phyloP scores from a whole-genome alignment of 2,113 vertebrate genomes.

The Setophaga coronata region DNA sequence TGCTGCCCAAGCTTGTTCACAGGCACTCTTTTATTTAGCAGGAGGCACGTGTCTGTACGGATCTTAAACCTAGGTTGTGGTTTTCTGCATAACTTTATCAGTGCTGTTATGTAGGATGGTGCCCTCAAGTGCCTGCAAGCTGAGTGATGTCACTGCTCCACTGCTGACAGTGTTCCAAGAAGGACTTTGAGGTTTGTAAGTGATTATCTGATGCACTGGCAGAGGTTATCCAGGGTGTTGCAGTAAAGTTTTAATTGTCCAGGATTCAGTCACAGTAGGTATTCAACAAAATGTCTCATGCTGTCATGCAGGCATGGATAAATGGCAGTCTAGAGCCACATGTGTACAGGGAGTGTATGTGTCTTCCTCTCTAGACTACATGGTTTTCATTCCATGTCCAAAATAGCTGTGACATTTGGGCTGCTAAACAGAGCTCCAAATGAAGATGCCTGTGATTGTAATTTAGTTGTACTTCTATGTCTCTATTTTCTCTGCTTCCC shows the following conservation, averaged over 20 bases:
- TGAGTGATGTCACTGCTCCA: not conserved
- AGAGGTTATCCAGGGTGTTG: not conserved
- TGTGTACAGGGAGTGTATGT: not conserved
- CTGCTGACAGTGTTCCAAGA: not conserved
- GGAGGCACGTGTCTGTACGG: fast-evolving
- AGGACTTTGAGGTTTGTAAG: not conserved
- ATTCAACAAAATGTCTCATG: not conserved
- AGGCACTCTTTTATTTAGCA: not conserved
- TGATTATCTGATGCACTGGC: not conserved
- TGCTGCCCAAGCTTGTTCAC: not conserved
- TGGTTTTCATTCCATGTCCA: not conserved
- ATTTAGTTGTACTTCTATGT: not conserved
- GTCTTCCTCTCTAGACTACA: not conserved
- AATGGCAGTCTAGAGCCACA: not conserved
- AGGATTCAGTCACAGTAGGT: not conserved
- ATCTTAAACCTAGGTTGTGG: not conserved
- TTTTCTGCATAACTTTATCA: not conserved
- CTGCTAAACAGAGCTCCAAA: not conserved
- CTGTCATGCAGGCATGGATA: not conserved
- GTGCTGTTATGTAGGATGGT: not conserved
- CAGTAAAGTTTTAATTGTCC: not conserved
- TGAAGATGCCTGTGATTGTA: not conserved
- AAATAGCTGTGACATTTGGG: constrained; percentile 38
- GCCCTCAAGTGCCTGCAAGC: not conserved
- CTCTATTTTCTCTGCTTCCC: not conserved